Conservation (phyloP, 2,888 invertebrate species). For the Cosmia trapezina region DNA sequence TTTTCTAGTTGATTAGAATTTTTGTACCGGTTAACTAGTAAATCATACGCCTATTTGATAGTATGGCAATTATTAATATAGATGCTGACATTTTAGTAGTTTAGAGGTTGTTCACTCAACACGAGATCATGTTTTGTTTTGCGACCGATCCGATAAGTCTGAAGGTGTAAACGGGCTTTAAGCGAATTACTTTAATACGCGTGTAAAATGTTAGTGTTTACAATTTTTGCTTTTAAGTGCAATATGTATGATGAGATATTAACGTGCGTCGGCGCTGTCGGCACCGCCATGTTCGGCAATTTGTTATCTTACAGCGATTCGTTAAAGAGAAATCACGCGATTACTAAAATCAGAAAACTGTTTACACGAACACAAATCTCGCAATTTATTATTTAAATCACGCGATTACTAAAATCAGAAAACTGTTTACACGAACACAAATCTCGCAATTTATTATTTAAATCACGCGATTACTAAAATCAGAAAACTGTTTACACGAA, state of each 20-base stretch:
- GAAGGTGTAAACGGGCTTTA: constrained; percentile 59
- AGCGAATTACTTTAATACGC: constrained; percentile 79
- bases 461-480: too few species aligned
- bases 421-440: too few species aligned
- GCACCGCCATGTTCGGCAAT: constrained; percentile 57
- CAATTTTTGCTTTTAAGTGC: constrained; percentile 74
- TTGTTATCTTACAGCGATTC: constrained; percentile 56
- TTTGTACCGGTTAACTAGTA: constrained; percentile 50
- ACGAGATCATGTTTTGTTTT: not conserved
- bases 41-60: constrained; percentile 54
- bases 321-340: constrained; percentile 47
- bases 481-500: too few species aligned
- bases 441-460: too few species aligned
- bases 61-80: constrained; percentile 40
- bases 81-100: constrained; percentile 29
- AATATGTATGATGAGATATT: constrained; percentile 62
- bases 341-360: constrained; percentile 31
- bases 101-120: not conserved
- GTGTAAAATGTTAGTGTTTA: constrained; percentile 77
- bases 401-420: too few species aligned
- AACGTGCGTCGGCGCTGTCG: constrained; percentile 59
- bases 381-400: not conserved
- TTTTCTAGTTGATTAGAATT: constrained; percentile 50
- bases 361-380: constrained; percentile 17
- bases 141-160: constrained; percentile 38